phyloP scores from a whole-genome alignment of 2,888 invertebrate species.

The Cantharis flavilabris region DNA sequence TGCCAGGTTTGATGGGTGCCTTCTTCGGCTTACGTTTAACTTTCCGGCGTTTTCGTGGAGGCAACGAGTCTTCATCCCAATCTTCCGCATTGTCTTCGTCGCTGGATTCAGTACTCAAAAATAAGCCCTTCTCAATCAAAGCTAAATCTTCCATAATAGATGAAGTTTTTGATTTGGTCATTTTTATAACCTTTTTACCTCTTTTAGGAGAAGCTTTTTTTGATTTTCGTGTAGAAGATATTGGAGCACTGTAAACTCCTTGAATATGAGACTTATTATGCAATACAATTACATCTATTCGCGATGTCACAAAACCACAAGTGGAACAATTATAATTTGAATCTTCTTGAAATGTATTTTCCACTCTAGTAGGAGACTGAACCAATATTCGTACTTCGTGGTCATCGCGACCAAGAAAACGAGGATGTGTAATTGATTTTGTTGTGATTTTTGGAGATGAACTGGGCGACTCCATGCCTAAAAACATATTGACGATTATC shows the following conservation, averaged over 20 bases:
- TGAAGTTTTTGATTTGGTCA: conserved; percentile 37
- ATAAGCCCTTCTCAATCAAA: conserved; percentile 38
- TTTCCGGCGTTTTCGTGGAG: conserved; percentile 16
- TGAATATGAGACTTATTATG: conserved; percentile 74
- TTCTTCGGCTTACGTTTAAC: conserved; percentile 7
- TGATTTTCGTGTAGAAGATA: conserved; percentile 38
- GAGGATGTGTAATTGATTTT: conserved; percentile 55
- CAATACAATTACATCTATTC: conserved; percentile 74
- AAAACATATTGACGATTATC: neutral
- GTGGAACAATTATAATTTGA: conserved; percentile 37
- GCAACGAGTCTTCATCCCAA: conserved; percentile 45
- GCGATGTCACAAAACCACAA: conserved; percentile 63
- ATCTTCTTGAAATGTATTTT: conserved; percentile 26
- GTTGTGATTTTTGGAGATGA: neutral
- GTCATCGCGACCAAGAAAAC: conserved; percentile 55
- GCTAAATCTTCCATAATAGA: conserved; percentile 43
- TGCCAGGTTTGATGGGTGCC: conserved; percentile 7
- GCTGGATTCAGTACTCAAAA: conserved; percentile 30
- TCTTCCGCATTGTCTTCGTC: conserved; percentile 32
- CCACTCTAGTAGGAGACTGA: conserved; percentile 58
- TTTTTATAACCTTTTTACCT: conserved; percentile 29
- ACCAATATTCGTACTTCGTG: conserved; percentile 69
- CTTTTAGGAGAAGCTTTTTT: conserved; percentile 38
- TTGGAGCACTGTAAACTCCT: conserved; percentile 46
- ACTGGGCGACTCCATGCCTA: neutral